phyloP scores from a whole-genome alignment of 2,888 invertebrate genomes.

The Parelbella ahira region DNA sequence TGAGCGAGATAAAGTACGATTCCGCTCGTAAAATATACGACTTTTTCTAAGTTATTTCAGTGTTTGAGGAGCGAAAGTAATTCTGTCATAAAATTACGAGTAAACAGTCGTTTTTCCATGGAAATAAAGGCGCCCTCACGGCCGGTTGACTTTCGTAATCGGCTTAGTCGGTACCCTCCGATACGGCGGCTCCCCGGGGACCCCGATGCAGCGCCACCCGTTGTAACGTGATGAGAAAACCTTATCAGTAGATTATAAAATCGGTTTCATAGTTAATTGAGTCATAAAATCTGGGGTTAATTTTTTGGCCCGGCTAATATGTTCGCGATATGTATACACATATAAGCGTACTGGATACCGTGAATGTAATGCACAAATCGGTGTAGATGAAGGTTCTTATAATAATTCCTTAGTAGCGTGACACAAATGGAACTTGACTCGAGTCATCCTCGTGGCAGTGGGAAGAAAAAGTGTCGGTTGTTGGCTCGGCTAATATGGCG shows the following conservation, averaged over 20 bases:
- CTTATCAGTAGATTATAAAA: slow-evolving; percentile 76
- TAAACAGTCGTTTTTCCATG: slow-evolving; percentile 76
- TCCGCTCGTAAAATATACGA: slow-evolving; percentile 67
- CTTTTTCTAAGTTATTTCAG: slow-evolving; percentile 63
- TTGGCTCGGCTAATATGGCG: slow-evolving; percentile 65
- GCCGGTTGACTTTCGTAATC: slow-evolving; percentile 75
- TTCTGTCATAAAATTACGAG: slow-evolving; percentile 75
- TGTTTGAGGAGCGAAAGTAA: slow-evolving; percentile 74
- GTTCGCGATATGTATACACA: slow-evolving; percentile 4
- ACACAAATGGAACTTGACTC: slow-evolving; percentile 42
- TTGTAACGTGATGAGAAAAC: slow-evolving; percentile 72
- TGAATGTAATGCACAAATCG: too few relatives aligned
- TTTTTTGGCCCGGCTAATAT: slow-evolving; percentile 28
- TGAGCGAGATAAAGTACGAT: slow-evolving; percentile 69
- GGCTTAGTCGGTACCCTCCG: slow-evolving; percentile 64
- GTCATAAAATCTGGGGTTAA: slow-evolving; percentile 52
- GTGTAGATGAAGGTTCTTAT: slow-evolving; percentile 11
- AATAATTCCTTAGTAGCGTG: slow-evolving; percentile 30
- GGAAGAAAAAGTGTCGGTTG: slow-evolving; percentile 52
- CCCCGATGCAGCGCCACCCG: slow-evolving; percentile 58
- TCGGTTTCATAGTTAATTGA: slow-evolving; percentile 76
- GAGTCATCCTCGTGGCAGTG: slow-evolving; percentile 41
- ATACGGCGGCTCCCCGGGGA: slow-evolving; percentile 52
- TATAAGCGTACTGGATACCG: too few relatives aligned
- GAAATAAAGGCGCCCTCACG: slow-evolving; percentile 67